These are phyloP conservation scores for Molothrus ater DNA, from an alignment of 2,797 vertebrate species.

Conservation along the genomic window DNA sequence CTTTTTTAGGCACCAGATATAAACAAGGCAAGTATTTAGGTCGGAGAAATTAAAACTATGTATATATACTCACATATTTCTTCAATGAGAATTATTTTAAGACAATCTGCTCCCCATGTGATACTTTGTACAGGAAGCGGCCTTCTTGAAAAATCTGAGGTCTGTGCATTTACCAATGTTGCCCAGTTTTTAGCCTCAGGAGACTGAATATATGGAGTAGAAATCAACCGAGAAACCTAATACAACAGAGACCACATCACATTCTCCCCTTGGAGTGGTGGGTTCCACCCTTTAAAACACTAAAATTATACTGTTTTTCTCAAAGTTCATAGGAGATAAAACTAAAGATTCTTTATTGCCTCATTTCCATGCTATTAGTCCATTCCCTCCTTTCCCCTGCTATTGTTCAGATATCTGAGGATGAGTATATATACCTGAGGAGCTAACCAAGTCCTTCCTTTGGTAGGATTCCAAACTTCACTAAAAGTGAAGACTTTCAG, in stretches of 20 bases:
- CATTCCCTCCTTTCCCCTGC: not conserved
- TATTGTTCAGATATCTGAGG: not conserved
- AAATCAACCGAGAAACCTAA: not conserved
- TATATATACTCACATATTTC: not conserved
- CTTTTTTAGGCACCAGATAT: not conserved
- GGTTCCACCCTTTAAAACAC: not conserved
- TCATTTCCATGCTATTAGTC: not conserved
- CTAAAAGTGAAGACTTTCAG: slow-evolving; percentile 22
- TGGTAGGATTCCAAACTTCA: not conserved
- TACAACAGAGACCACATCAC: not conserved
- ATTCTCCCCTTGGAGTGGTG: not conserved
- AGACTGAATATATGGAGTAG: not conserved
- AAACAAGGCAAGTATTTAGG: not conserved
- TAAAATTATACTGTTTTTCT: not conserved
- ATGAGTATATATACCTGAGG: not conserved
- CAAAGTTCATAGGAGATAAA: not conserved
- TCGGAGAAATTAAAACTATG: not conserved
- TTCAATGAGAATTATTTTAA: not conserved
- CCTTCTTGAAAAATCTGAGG: not conserved
- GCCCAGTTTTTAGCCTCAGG: not conserved
- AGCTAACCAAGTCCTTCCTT: not conserved
- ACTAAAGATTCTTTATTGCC: not conserved
- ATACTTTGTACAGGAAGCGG: not conserved
- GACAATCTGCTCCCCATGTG: not conserved
- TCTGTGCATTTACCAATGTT: not conserved